phyloP scores from a whole-genome alignment of 1,140 invertebrate species.

The Brachionus manjavacas region DNA sequence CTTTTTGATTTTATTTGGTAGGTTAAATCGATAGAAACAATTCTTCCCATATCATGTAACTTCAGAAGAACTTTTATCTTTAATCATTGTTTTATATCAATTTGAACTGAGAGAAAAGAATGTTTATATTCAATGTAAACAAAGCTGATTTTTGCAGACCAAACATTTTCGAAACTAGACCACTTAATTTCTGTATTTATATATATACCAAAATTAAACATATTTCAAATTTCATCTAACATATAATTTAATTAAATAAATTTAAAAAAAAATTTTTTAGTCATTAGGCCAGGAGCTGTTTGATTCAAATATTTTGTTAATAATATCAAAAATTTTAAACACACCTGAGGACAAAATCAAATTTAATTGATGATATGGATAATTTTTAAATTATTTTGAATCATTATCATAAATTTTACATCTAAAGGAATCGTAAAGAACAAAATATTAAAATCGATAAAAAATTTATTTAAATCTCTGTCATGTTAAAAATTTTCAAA shows the following conservation, averaged over 20 bases:
- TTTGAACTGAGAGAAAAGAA: neutral
- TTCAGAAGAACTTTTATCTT: neutral
- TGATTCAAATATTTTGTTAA: too few species aligned
- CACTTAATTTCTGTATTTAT: neutral
- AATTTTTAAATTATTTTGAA: neutral
- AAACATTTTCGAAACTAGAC: neutral
- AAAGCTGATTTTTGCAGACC: neutral
- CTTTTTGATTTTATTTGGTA: neutral
- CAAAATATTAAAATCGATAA: neutral
- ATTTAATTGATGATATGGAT: neutral
- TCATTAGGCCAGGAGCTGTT: neutral
- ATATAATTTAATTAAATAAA: too few species aligned
- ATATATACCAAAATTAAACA: neutral
- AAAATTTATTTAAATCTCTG: neutral
- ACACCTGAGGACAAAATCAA: neutral
- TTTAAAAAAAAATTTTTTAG: neutral
- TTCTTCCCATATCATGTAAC: neutral
- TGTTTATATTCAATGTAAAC: neutral
- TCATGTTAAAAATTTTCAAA: neutral
- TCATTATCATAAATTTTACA: neutral
- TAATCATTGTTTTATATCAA: neutral
- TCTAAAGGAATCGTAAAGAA: neutral
- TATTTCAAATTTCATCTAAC: too few species aligned
- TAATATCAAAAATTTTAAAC: neutral
- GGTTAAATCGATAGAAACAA: neutral